Conservation (phyloP, 2,113 vertebrate genomes). For the Cyprinodon brontotheroides region DNA sequence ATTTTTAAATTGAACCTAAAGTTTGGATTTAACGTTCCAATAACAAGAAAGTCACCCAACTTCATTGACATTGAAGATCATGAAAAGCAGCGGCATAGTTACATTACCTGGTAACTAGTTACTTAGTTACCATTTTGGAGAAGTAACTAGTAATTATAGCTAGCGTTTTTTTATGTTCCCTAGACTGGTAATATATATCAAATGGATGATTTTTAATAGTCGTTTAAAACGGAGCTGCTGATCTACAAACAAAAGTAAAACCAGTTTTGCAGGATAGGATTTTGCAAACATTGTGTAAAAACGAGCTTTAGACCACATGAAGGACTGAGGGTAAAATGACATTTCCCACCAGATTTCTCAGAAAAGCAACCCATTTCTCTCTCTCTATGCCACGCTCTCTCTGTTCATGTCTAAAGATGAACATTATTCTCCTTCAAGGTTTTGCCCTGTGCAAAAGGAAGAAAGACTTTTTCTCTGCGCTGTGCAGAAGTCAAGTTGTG, state of each 20-base stretch:
- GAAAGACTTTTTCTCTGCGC: conserved; percentile 56
- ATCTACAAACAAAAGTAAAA: conserved; percentile 49
- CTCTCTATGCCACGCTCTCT: conserved; percentile 30
- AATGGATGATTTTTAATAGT: background rate
- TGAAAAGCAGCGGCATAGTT: too few relatives aligned
- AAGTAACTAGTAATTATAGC: too few relatives aligned
- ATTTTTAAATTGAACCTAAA: too few relatives aligned
- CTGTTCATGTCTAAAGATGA: conserved; percentile 38
- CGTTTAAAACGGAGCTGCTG: conserved; percentile 13
- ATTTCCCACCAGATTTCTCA: conserved; percentile 67
- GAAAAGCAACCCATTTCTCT: conserved; percentile 59
- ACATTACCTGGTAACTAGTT: too few relatives aligned
- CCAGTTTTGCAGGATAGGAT: conserved; percentile 46
- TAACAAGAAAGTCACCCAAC: too few relatives aligned
- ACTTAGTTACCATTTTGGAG: too few relatives aligned
- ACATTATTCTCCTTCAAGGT: conserved; percentile 38
- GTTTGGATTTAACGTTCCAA: too few relatives aligned
- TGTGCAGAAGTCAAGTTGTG: conserved; percentile 64
- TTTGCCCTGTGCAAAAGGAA: conserved; percentile 52
- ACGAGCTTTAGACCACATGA: conserved; percentile 69
- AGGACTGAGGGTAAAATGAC: conserved; percentile 46
- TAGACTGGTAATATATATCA: background rate
- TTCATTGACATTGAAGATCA: too few relatives aligned
- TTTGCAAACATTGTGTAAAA: conserved; percentile 48
- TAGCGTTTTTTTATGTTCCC: too few relatives aligned